Evolutionary conservation across 2,113 vertebrate genomes (phyloP).

Genomic region (Coptodon rendalli): DNA sequence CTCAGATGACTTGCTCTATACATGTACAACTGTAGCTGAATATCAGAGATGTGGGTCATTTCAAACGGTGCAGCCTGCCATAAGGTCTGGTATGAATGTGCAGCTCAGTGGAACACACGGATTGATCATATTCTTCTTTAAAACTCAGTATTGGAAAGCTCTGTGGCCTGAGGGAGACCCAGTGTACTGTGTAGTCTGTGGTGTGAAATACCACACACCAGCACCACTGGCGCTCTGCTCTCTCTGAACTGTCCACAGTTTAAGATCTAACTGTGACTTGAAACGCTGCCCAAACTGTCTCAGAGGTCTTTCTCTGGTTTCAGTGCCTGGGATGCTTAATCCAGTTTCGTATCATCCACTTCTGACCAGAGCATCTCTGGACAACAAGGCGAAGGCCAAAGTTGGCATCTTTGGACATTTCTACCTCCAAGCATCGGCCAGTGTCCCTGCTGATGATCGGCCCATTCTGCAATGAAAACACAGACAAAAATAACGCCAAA

Average conservation of each 20-base stretch:
- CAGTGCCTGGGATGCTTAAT: constrained; percentile 86
- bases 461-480: constrained; percentile 74
- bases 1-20: constrained; percentile 31
- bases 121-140: constrained; percentile 49
- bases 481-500: neutral
- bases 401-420: constrained; percentile 95
- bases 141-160: constrained; percentile 23
- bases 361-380: constrained; percentile 95
- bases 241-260: constrained; percentile 4
- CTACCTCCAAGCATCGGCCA: constrained; percentile 93
- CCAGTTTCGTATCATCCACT: constrained; percentile 99
- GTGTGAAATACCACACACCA: constrained; percentile 24
- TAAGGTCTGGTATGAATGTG: constrained; percentile 13
- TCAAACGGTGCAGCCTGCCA: constrained; percentile 3
- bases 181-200: neutral
- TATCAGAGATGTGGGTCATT: constrained; percentile 28
- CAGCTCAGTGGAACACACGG: constrained; percentile 3
- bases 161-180: constrained; percentile 25
- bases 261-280: constrained; percentile 9
- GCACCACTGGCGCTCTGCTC: neutral
- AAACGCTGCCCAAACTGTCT: constrained; percentile 12
- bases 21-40: constrained; percentile 23
- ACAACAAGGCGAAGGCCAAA: constrained; percentile 92
- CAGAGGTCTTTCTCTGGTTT: constrained; percentile 31
- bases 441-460: constrained; percentile 96